phyloP scores from a whole-genome alignment of 1,140 invertebrate genomes.

The Drosophila littoralis region DNA sequence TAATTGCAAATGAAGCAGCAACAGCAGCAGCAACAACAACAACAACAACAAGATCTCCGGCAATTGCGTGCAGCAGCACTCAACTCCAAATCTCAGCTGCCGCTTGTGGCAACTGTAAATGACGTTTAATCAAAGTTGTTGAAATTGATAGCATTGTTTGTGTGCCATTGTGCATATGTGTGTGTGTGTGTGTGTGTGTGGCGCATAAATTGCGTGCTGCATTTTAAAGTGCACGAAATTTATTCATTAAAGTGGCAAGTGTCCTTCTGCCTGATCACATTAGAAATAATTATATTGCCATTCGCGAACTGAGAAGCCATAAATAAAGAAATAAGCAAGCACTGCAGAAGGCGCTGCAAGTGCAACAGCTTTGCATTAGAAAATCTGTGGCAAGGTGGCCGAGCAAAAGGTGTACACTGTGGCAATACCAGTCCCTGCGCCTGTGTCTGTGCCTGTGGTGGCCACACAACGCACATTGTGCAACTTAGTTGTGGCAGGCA shows the following conservation, averaged over 20 bases:
- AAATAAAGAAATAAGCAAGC: constrained; percentile 64
- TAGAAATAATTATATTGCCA: constrained; percentile 59
- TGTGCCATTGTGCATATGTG: constrained; percentile 27
- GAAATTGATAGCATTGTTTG: constrained; percentile 83
- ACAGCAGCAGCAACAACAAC: constrained; percentile 22
- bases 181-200: constrained; percentile 31
- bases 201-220: constrained; percentile 65
- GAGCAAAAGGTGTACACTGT: constrained; percentile 23
- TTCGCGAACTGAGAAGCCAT: constrained; percentile 44
- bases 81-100: constrained; percentile 47
- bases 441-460: constrained; percentile 7
- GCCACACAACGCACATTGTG: constrained; percentile 52
- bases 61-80: constrained; percentile 51
- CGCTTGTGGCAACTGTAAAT: constrained; percentile 67
- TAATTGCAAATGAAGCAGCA: constrained; percentile 80
- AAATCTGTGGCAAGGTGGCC: constrained; percentile 23
- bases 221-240: constrained; percentile 74
- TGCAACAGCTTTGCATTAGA: constrained; percentile 74
- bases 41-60: constrained; percentile 41
- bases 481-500: constrained; percentile 76
- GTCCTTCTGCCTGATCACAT: constrained; percentile 51
- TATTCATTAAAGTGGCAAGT: constrained; percentile 67
- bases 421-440: neutral
- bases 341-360: constrained; percentile 11
- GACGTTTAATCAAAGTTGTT: constrained; percentile 83